Evolutionary conservation across 2,888 invertebrate species (phyloP).

Genomic region (Melipona beecheii): DNA sequence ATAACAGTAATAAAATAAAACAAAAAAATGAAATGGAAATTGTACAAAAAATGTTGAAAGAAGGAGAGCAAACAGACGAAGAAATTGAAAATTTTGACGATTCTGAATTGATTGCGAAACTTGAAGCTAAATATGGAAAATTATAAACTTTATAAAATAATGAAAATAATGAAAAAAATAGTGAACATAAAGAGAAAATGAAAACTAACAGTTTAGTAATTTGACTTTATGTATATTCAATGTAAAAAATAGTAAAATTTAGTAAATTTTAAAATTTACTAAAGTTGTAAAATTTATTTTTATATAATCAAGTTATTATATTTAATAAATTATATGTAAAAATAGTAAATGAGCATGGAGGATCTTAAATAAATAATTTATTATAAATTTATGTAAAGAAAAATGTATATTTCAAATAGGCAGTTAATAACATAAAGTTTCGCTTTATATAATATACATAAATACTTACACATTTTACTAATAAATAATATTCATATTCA

Average conservation of each 20-base stretch:
- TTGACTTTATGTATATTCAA: constrained; percentile 62
- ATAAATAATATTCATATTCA: constrained; percentile 10
- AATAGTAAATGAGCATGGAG: constrained; percentile 63
- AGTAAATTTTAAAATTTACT: constrained; percentile 12
- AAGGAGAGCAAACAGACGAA: constrained; percentile 84
- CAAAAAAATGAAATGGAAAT: neutral
- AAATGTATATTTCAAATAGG: neutral
- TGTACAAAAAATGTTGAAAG: constrained; percentile 76
- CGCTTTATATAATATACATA: neutral
- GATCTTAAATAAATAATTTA: constrained; percentile 37
- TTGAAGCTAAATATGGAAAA: constrained; percentile 81
- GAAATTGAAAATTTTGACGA: constrained; percentile 87
- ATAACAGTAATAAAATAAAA: constrained; percentile 47
- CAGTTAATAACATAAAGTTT: neutral
- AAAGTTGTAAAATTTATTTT: constrained; percentile 20
- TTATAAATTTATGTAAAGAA: neutral
- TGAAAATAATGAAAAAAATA: constrained; percentile 82
- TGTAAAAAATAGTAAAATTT: constrained; percentile 7
- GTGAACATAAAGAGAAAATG: constrained; percentile 85
- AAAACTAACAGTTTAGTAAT: constrained; percentile 70
- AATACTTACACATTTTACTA: neutral
- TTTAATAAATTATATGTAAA: constrained; percentile 5
- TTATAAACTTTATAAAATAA: constrained; percentile 63
- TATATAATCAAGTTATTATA: constrained; percentile 13
- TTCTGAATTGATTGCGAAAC: constrained; percentile 88